Base-by-base conservation (phyloP, 2,797 vertebrate species). In the Premnoplex brunnescens region DNA sequence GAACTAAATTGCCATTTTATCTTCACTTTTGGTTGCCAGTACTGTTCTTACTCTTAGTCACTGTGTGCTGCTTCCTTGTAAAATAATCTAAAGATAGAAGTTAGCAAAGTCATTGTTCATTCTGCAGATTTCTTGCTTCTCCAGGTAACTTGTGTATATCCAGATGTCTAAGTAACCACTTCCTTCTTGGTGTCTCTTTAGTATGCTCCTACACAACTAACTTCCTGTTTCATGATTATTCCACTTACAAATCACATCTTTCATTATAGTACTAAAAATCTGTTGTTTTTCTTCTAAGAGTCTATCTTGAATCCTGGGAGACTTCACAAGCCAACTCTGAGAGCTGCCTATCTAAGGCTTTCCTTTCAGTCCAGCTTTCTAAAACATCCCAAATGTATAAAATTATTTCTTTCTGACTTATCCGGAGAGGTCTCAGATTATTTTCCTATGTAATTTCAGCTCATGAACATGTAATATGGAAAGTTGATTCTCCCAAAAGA, bases 401-500 rank as follows among this genome's bases (percentile, higher is more conserved):
- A 64, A 74, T 15, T 12, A 54, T 66, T 78, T 87, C 14, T 80
- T 14, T 84, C 49, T 54, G 23, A 46, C 18, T 68, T 91, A 30
- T 66, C 19, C n/a, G 58, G n/a, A 37, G 9, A 72, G 14, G 9
- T 72, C 24, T 41, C 46, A 75, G 27, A 21, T 62, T 82, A 69
- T 68, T 91, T 39, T 79, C 9, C 48, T 52, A 0, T 24, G 13
- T 71, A 22, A 64, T 62, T 87, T 87, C 56, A 62, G 24, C 28
- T 89, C 0, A 0, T 32, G 15, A 87, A 58, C 0, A 0, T 58
- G 0, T 10, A 60, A 64, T 79, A 75, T 3, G 23, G 43, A 23
- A 92, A 13, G 14, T 30, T 71, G 44, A 83, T 82, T 91, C 24
- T 78, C 54, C 43, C 27, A 51, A 51, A 58, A 75, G n/a, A 85